Conservation (phyloP, 2,797 vertebrate species). For the Nannoperca australis region DNA sequence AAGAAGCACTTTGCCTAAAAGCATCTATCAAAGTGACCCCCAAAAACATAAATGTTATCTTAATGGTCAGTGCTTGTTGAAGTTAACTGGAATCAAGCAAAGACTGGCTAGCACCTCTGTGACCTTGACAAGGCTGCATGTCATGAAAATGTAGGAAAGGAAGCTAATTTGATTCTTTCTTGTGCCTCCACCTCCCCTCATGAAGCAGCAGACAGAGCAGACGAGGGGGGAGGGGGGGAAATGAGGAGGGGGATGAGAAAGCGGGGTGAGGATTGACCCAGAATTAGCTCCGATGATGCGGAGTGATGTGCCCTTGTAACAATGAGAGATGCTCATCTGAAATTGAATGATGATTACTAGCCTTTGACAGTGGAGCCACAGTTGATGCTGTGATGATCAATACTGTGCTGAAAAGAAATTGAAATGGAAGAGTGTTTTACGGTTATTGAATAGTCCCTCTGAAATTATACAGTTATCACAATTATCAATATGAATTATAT, state of each 20-base stretch:
- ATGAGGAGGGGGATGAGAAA: constrained; percentile 47
- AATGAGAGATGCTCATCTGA: constrained; percentile 60
- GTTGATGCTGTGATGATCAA: constrained; percentile 7
- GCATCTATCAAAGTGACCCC: not conserved
- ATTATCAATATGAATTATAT: not conserved
- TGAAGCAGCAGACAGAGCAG: constrained; percentile 65
- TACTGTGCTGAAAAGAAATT: not conserved
- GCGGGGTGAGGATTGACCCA: constrained; percentile 78
- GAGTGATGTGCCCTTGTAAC: constrained; percentile 70
- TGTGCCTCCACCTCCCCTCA: constrained; percentile 54
- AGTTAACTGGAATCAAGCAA: constrained; percentile 36
- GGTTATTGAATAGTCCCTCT: not conserved
- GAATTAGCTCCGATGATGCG: constrained; percentile 77
- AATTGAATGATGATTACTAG: constrained; percentile 32
- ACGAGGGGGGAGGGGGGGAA: constrained; percentile 35
- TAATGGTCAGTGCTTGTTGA: constrained; percentile 17
- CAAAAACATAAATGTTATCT: constrained; percentile 8
- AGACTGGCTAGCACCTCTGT: constrained; percentile 31
- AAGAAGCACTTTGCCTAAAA: constrained; percentile 29
- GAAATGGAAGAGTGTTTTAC: not conserved
- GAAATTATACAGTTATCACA: not conserved
- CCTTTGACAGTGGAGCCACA: constrained; percentile 35
- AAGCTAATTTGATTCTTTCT: constrained; percentile 75
- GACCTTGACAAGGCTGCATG: constrained; percentile 67
- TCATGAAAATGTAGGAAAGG: constrained; percentile 60